These are phyloP conservation scores for Stenolophus ochropezus DNA, from an alignment of 2,888 invertebrate species.

Conservation along the genomic window DNA sequence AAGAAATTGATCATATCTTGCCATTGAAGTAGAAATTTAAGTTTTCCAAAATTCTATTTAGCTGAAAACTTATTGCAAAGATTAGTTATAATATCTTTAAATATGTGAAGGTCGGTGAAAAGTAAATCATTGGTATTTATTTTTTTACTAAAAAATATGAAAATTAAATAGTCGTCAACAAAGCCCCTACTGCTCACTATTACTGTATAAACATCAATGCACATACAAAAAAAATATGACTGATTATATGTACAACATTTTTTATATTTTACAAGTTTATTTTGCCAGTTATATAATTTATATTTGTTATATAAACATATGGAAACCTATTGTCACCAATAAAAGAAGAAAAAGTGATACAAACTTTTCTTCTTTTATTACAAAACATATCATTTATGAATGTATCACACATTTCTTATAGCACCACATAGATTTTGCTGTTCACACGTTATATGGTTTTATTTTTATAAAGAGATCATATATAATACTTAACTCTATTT, in stretches of 20 bases:
- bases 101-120: too few relatives aligned
- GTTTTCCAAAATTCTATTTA: too few relatives aligned
- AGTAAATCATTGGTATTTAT: neutral
- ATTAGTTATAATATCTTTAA: too few relatives aligned
- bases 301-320: neutral
- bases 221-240: neutral
- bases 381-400: constrained; percentile 27
- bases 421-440: neutral
- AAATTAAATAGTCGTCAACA: neutral
- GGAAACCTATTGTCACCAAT: neutral
- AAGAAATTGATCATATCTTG: too few relatives aligned
- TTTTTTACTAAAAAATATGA: neutral
- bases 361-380: constrained; percentile 18
- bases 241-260: neutral
- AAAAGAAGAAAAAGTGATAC: neutral
- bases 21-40: too few relatives aligned
- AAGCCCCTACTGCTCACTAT: neutral
- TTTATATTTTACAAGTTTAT: neutral
- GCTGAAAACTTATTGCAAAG: too few relatives aligned
- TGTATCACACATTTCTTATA: constrained; percentile 26
- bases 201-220: neutral
- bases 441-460: constrained; percentile 33
- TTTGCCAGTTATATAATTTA: neutral
- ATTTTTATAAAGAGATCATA: constrained; percentile 52
- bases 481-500: constrained; percentile 46